Evolutionary conservation across 1,140 invertebrate genomes (phyloP).

Genomic region (Drosophila nikananu): DNA sequence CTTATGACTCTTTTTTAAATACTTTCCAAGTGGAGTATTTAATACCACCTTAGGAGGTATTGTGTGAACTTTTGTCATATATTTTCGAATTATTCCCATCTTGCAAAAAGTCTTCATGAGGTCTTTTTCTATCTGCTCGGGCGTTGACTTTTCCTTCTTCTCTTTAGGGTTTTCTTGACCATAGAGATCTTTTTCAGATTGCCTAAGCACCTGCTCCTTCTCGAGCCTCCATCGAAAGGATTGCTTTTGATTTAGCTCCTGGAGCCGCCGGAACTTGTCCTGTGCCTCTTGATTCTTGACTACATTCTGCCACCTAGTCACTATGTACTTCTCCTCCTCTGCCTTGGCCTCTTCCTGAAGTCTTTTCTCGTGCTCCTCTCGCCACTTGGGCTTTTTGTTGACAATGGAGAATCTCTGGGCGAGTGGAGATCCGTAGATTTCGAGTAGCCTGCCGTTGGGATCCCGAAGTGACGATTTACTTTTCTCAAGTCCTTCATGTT

Average conservation of each 20-base stretch:
- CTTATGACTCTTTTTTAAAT: background rate
- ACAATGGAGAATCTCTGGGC: too few species aligned
- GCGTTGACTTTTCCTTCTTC: background rate
- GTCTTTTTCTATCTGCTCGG: background rate
- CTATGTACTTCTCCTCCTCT: background rate
- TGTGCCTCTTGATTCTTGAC: background rate
- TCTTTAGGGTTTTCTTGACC: background rate
- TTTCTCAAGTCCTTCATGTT: background rate
- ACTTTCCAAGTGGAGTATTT: conserved; percentile 9
- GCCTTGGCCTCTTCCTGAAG: background rate
- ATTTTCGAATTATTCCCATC: background rate
- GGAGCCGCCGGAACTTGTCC: background rate
- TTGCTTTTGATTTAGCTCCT: background rate
- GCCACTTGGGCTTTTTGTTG: background rate
- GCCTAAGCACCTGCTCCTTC: background rate
- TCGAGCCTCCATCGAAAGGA: background rate
- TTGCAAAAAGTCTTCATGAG: background rate
- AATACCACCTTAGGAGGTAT: background rate
- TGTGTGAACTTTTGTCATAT: background rate
- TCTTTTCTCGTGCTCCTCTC: background rate
- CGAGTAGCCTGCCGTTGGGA: background rate
- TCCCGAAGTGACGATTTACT: background rate
- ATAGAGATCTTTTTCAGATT: background rate
- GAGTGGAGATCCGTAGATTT: background rate
- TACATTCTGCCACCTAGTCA: background rate